Base-by-base conservation (phyloP, 2,797 vertebrate genomes). In the Acanthiza pusilla region DNA sequence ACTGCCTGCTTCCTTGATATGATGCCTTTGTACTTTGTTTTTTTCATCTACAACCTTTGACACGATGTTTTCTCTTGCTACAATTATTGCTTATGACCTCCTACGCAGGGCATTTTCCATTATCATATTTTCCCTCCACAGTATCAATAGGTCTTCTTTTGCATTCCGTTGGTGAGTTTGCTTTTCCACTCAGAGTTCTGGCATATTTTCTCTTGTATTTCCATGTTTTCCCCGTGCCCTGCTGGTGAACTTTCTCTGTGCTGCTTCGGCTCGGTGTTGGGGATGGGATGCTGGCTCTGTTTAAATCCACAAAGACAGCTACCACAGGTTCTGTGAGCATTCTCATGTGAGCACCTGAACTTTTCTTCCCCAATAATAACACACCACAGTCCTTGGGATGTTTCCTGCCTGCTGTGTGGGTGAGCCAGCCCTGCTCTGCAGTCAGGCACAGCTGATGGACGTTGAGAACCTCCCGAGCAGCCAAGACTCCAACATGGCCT, bases 91-190 rank as follows among this genome's bases (percentile, higher is more conserved):
- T 76, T 85, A 45, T 92, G 86, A 94, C 90, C 94, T 93, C 90
- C 53, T 82, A 91, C 2, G 2, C 77, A 77, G 93, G 94, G 86
- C 94, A 94, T 77, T 92, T 91, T 54, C 84, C 77, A 95, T 97
- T 96, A 92, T 92, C 80, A 72, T 95, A 91, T 95, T 95, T 96
- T 93, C 75, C 48, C 86, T 82, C 92, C 57, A 18, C 86, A 43
- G 63, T 87, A 95, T 71, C 95, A 97, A 32, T 93, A 94, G 92
- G 83, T 96, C 93, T 92, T 89, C 71, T 91, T 95, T 95, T 89
- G 81, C 77, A 91, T 89, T 94, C 72, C 70, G 70, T 60, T 89
- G 47, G 70, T 63, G 77, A 61, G 76, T 95, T 93, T 93, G 67
- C 53, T 85, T 82, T 89, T 77, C 66, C 57, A 79, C 36, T 86